These are phyloP conservation scores for Rhopalosiphum maidis DNA, from an alignment of 1,140 invertebrate species.

Conservation along the genomic window DNA sequence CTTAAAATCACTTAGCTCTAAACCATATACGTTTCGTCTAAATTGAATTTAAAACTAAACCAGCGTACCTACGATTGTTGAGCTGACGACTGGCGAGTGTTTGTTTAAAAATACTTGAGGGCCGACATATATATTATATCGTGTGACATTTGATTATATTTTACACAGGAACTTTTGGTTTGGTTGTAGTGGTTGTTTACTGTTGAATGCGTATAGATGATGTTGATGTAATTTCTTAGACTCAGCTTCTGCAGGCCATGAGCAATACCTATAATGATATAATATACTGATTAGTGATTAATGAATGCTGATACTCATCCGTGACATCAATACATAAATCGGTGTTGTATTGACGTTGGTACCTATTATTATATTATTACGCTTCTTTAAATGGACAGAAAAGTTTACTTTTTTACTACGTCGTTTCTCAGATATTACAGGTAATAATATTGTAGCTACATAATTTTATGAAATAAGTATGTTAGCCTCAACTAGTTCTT, in stretches of 20 bases:
- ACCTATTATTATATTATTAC: background rate
- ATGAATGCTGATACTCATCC: background rate
- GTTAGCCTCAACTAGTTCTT: background rate
- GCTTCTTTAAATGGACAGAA: background rate
- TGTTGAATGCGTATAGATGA: background rate
- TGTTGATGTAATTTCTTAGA: background rate
- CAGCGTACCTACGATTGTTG: background rate
- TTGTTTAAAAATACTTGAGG: background rate
- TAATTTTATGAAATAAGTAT: no score
- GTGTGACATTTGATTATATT: background rate
- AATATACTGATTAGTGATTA: background rate
- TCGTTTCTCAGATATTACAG: background rate
- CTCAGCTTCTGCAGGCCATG: background rate
- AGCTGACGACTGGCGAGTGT: background rate
- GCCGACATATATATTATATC: background rate
- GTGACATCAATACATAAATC: background rate
- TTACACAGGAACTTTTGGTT: background rate
- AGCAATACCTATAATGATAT: background rate
- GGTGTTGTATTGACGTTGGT: background rate
- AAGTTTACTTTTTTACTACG: background rate
- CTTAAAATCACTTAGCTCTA: background rate
- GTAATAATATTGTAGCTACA: no score
- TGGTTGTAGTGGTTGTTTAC: background rate
- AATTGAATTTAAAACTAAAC: background rate
- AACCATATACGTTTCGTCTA: background rate